Evolutionary conservation across 2,113 vertebrate genomes (phyloP), one percentile per base, ranked within the genome.

Genomic region (Melospiza melodia): DNA sequence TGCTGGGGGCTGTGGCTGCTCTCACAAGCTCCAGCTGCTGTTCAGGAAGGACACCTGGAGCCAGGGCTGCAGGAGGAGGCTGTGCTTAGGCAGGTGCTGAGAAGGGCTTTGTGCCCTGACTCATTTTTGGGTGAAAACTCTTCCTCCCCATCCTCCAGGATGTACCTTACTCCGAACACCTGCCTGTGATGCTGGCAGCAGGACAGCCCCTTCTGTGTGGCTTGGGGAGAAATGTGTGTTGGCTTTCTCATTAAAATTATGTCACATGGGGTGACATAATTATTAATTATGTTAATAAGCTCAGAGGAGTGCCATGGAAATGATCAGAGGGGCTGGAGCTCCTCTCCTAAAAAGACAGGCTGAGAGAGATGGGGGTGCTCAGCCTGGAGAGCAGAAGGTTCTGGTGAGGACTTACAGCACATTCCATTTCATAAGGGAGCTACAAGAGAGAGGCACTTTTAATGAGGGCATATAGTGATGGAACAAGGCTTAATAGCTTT

Each of bases 161-260:
- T 41, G 39, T 41, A 41, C 39, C 21, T 68, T 31, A 39, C 39
- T 12, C 21, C 71, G 43, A 69, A 28, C 17, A 7, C 24, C 54
- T 85, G n/a, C 16, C 43, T 78, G 25, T 63, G 52, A n/a, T 84
- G 57, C 57, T 77, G 35, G 28, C 14, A 72, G 33, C 1, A 1
- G 12, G 30, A 28, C 39, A 69, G 49, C 9, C 25, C 25, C 21
- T 76, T 71, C 48, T 89, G 11, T 41, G 48, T 44, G 30, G 18
- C 7, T n/a, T 65, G 23, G 14, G 9, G 28, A 31, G 63, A 88
- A 48, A n/a, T 1, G 0, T 39, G 19, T 1, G 0, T 27, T 3
- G 1, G 1, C n/a, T 65, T 90, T 80, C 48, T 85, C 19, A 52
- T 63, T 12, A 72, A 76, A 83, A 69, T 86, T 49, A 12, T 1